Percentiles rank a stretch among this genome's conserved stretches.
Evolutionary conservation across 2,797 vertebrate species (phyloP).

Genomic region (Anguilla marmorata): DNA sequence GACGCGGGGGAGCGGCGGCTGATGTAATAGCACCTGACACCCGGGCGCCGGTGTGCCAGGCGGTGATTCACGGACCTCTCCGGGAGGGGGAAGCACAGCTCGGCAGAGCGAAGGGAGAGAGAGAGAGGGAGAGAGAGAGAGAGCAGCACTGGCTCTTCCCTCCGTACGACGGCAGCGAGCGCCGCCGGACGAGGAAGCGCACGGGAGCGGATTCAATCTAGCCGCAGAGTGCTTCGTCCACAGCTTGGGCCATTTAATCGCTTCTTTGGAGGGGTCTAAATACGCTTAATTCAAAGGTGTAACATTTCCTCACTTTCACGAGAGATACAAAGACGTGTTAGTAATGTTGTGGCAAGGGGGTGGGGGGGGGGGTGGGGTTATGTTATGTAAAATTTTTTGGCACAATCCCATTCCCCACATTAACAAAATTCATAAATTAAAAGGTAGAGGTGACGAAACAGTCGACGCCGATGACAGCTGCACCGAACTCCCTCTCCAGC

Average conservation of each 20-base stretch:
- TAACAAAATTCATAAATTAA: neutral
- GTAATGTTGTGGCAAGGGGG: neutral
- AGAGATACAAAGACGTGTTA: neutral
- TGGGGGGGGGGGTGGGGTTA: neutral
- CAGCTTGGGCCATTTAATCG: neutral
- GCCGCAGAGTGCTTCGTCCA: neutral
- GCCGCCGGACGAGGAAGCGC: neutral
- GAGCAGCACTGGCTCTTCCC: neutral
- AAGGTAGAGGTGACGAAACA: neutral
- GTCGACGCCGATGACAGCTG: neutral
- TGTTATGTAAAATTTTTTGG: neutral
- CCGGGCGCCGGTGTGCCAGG: neutral
- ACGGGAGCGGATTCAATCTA: neutral
- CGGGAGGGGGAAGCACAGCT: neutral
- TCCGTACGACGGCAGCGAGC: too few relatives aligned
- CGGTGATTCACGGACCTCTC: neutral
- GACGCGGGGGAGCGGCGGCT: constrained; percentile 57
- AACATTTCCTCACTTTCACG: neutral
- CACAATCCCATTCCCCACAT: neutral
- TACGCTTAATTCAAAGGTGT: neutral
- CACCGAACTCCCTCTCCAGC: neutral
- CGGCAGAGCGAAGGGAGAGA: neutral
- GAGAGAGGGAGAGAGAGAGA: neutral
- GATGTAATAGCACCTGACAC: constrained; percentile 8
- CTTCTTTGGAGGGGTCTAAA: neutral